These are phyloP conservation scores for Centropristis striata DNA, from an alignment of 2,113 vertebrate genomes.

Conservation along the genomic window DNA sequence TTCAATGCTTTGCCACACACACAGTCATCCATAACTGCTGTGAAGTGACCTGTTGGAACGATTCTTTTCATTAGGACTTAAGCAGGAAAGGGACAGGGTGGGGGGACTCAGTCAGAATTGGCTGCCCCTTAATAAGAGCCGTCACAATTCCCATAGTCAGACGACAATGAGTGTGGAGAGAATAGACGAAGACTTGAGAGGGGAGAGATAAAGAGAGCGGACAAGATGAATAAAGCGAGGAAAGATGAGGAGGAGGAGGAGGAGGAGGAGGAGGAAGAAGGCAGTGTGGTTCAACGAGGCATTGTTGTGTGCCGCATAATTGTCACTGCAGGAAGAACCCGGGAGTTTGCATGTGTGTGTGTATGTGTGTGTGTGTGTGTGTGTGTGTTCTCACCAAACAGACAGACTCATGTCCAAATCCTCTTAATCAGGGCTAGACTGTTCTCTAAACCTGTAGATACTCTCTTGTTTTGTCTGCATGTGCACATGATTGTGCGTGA, in stretches of 20 bases:
- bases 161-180: conserved; percentile 29
- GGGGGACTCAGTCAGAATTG: conserved; percentile 6
- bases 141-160: conserved; percentile 31
- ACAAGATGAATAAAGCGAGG: conserved; percentile 36
- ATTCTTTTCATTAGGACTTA: conserved; percentile 39
- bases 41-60: conserved; percentile 46
- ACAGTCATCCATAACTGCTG: conserved; percentile 50
- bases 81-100: conserved; percentile 25
- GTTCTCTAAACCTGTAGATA: conserved; percentile 49
- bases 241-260: conserved; percentile 29
- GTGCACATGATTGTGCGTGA: conserved; percentile 33
- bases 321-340: conserved; percentile 25
- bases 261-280: conserved; percentile 32
- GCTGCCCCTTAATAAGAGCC: conserved; percentile 26
- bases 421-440: conserved; percentile 62
- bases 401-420: conserved; percentile 60
- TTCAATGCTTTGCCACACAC: conserved; percentile 32
- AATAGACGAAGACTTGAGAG: conserved; percentile 40
- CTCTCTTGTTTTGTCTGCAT: conserved; percentile 47
- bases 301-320: conserved; percentile 37
- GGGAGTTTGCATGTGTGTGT: conserved; percentile 22
- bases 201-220: conserved; percentile 30
- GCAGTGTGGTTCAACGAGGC: conserved; percentile 30
- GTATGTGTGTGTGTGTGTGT: conserved; percentile 19
- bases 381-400: conserved; percentile 41